These are phyloP conservation scores for Macquaria ambigua DNA, from an alignment of 2,113 vertebrate genomes.

Conservation along the genomic window DNA sequence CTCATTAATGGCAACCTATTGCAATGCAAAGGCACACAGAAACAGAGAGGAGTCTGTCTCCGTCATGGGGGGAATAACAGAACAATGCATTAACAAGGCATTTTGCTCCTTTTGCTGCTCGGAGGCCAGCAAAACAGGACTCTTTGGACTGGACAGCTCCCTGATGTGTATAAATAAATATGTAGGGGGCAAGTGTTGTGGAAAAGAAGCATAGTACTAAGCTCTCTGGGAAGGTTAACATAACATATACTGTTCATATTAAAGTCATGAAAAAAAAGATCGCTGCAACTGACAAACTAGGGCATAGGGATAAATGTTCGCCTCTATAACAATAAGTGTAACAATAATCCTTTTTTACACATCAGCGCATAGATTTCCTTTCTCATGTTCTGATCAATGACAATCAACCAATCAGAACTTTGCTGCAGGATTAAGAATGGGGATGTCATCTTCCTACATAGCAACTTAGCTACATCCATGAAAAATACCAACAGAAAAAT, in stretches of 20 bases:
- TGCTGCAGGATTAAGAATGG: background rate
- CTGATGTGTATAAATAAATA: background rate
- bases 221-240: background rate
- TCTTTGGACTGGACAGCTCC: background rate
- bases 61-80: background rate
- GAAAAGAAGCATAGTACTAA: background rate
- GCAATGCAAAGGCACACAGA: background rate
- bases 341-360: background rate
- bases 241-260: background rate
- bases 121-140: background rate
- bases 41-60: background rate
- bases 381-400: no score
- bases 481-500: no score
- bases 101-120: conserved; percentile 10
- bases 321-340: background rate
- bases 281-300: background rate
- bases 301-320: background rate
- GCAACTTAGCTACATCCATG: no score
- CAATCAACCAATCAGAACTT: no score
- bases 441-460: background rate
- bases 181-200: background rate
- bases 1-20: conserved; percentile 16
- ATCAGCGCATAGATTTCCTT: background rate
- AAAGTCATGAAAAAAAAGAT: background rate
- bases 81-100: conserved; percentile 7